Percentiles rank a stretch among this genome's conserved stretches.
These are phyloP conservation scores for Hemithea aestivaria DNA, from an alignment of 2,888 invertebrate genomes.

Conservation along the genomic window DNA sequence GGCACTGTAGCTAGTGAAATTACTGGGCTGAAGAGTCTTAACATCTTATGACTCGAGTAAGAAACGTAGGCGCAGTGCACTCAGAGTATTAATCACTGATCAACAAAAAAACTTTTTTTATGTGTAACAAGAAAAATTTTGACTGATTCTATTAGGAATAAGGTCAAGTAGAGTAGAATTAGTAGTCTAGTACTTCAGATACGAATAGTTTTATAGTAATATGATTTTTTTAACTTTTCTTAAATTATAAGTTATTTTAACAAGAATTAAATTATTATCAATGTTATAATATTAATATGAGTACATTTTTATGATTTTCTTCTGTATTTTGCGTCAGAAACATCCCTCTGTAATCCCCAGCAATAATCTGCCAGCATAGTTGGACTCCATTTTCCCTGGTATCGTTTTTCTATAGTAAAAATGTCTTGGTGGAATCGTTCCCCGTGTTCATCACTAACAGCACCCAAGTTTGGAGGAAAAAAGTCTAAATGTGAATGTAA, in stretches of 20 bases:
- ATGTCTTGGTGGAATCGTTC: slow-evolving; percentile 1
- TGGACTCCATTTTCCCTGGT: no score
- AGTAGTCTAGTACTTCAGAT: neutral
- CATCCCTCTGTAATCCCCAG: slow-evolving; percentile 1
- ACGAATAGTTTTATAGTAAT: neutral
- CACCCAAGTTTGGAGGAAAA: slow-evolving; percentile 1
- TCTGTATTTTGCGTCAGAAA: slow-evolving; percentile 4
- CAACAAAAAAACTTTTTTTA: neutral
- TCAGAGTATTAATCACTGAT: no score
- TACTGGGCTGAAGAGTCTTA: no score
- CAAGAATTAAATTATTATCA: no score
- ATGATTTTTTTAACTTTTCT: neutral
- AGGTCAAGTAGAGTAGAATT: neutral
- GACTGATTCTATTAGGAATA: neutral
- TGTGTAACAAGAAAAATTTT: neutral
- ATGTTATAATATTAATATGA: no score
- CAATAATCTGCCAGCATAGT: no score
- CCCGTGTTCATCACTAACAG: no score
- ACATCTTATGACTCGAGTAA: no score
- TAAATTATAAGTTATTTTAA: neutral
- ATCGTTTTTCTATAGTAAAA: no score
- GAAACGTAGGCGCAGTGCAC: no score
- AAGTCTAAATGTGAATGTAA: neutral
- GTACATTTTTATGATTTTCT: neutral
- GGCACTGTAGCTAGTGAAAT: no score